Conservation (phyloP, 2,797 vertebrate genomes). For the Lindbergichthys nudifrons region DNA sequence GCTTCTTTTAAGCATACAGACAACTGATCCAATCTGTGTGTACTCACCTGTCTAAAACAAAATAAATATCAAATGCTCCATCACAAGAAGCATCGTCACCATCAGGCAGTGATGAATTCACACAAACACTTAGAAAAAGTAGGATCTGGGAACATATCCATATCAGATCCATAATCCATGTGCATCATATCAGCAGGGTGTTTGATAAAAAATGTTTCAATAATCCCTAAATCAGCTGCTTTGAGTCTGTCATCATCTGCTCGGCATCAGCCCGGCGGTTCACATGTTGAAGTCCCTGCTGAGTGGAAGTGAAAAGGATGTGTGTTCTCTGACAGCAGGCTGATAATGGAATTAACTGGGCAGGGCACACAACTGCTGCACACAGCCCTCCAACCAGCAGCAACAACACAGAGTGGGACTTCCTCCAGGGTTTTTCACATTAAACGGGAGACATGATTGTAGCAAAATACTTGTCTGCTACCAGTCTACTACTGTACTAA, state of each 20-base stretch:
- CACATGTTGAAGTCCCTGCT: conserved; percentile 47
- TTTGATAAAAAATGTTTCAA: not conserved
- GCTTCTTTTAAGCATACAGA: not conserved
- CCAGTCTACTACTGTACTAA: no score
- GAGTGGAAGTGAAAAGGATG: not conserved
- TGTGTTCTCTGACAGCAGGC: not conserved
- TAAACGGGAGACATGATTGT: conserved; percentile 3
- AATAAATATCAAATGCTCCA: conserved; percentile 94
- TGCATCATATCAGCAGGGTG: conserved; percentile 52
- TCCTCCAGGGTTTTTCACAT: conserved; percentile 36
- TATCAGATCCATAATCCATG: conserved; percentile 69
- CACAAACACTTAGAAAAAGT: conserved; percentile 32
- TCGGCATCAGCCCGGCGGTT: conserved; percentile 21
- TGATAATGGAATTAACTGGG: conserved; percentile 33
- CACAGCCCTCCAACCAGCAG: not conserved
- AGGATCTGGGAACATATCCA: conserved; percentile 56
- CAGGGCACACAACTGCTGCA: conserved; percentile 52
- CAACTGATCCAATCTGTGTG: not conserved
- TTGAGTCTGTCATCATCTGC: conserved; percentile 17
- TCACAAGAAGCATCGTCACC: conserved; percentile 87
- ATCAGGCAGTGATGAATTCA: conserved; percentile 23
- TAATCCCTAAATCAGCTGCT: not conserved
- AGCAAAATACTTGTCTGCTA: no score
- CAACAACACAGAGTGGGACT: not conserved
- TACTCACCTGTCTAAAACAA: conserved; percentile 92